Percentiles rank a stretch among this genome's conserved stretches.
Conservation (phyloP, 2,113 vertebrate species). For the Corvus hawaiiensis region DNA sequence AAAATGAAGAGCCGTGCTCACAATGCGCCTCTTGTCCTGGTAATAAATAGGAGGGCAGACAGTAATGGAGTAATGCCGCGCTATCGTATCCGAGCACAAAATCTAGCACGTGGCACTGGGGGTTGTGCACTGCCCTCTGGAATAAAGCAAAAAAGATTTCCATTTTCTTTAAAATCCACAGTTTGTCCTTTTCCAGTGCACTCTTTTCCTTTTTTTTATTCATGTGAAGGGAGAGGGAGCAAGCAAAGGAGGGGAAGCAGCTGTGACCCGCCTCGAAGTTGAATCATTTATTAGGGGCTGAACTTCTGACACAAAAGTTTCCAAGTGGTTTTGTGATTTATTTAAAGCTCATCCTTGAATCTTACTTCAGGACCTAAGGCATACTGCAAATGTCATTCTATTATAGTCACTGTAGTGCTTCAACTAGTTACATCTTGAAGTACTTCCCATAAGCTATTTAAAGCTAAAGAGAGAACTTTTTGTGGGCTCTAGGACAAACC, state of each 20-base stretch:
- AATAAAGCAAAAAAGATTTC: neutral
- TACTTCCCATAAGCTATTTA: neutral
- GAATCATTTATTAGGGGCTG: neutral
- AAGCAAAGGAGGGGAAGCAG: neutral
- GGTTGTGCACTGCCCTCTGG: neutral
- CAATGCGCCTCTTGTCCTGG: neutral
- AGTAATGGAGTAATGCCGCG: neutral
- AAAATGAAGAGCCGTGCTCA: neutral
- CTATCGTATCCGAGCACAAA: neutral
- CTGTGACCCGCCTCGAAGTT: neutral
- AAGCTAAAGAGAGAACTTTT: neutral
- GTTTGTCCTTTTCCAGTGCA: neutral
- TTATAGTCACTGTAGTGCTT: neutral
- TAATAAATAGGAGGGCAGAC: neutral
- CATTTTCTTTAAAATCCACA: neutral
- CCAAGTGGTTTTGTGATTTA: neutral
- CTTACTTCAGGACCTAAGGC: neutral
- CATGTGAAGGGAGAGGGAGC: neutral
- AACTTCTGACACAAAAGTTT: neutral
- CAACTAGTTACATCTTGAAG: neutral
- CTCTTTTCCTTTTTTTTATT: neutral
- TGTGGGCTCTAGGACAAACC: neutral
- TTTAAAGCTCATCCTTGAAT: neutral
- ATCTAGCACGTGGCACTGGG: neutral
- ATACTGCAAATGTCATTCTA: neutral